phyloP scores from a whole-genome alignment of 2,888 invertebrate genomes.

The Microchrysa polita region DNA sequence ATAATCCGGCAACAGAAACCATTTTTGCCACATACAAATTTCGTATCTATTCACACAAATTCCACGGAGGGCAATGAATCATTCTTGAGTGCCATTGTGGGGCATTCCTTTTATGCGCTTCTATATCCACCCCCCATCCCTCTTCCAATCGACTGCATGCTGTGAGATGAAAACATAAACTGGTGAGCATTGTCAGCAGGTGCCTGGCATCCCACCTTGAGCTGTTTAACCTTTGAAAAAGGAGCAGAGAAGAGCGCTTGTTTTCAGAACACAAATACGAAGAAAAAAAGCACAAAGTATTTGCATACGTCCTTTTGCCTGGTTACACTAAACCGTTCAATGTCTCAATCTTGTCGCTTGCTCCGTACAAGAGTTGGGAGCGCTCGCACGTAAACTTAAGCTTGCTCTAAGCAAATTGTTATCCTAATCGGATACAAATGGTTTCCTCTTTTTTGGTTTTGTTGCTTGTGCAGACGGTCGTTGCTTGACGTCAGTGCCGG shows the following conservation, averaged over 20 bases:
- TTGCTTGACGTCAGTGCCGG: too few relatives aligned
- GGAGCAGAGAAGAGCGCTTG: too few relatives aligned
- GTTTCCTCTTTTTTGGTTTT: not conserved
- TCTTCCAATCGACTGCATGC: not conserved
- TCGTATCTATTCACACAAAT: constrained; percentile 24
- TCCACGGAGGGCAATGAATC: constrained; percentile 37
- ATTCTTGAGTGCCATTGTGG: constrained; percentile 10
- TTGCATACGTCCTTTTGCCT: constrained; percentile 7
- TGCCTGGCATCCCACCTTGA: constrained; percentile 17
- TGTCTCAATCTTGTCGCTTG: constrained; percentile 25
- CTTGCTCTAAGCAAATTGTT: constrained; percentile 39
- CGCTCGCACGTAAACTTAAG: not conserved
- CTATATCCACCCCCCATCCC: not conserved
- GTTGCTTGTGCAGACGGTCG: too few relatives aligned
- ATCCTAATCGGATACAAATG: constrained; percentile 41
- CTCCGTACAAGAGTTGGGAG: not conserved
- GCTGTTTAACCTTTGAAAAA: constrained; percentile 25
- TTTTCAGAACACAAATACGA: too few relatives aligned
- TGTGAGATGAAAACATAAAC: not conserved
- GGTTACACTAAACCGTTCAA: not conserved
- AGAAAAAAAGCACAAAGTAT: not conserved
- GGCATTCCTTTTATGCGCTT: not conserved
- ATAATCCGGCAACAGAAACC: constrained; percentile 12
- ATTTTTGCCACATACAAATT: constrained; percentile 37
- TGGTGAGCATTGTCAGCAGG: too few relatives aligned